Percentiles rank a stretch among this genome's conserved stretches.
These are phyloP conservation scores for Oryzias dopingdopingensis DNA, from an alignment of 2,797 vertebrate species.

Conservation along the genomic window DNA sequence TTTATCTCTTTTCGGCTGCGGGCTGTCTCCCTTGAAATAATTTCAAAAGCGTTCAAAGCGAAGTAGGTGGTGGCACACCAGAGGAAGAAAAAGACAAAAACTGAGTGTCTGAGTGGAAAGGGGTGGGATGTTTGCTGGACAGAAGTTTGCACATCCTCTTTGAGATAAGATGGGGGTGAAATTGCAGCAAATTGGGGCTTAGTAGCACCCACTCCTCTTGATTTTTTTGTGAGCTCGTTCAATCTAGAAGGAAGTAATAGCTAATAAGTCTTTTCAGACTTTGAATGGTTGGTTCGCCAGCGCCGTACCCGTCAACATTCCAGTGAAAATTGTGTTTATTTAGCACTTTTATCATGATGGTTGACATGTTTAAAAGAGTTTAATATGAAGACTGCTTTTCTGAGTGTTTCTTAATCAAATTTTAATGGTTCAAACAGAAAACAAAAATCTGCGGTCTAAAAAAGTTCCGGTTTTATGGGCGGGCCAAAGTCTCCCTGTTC, in stretches of 20 bases:
- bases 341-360: no score
- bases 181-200: slow-evolving; percentile 31
- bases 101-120: slow-evolving; percentile 27
- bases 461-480: no score
- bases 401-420: no score
- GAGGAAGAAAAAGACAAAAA: slow-evolving; percentile 38
- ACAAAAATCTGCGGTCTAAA: no score
- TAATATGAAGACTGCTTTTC: no score
- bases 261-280: slow-evolving; percentile 50
- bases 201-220: slow-evolving; percentile 5
- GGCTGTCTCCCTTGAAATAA: slow-evolving; percentile 75
- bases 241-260: slow-evolving; percentile 23
- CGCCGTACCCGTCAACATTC: no score
- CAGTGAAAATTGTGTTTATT: no score
- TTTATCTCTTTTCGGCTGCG: slow-evolving; percentile 73
- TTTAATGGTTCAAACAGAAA: no score
- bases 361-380: no score
- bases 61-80: slow-evolving; percentile 60
- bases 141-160: slow-evolving; percentile 42
- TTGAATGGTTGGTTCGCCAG: no score
- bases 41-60: slow-evolving; percentile 70
- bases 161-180: slow-evolving; percentile 14
- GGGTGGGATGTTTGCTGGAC: slow-evolving; percentile 53
- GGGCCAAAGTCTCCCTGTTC: no score
- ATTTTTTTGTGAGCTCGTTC: slow-evolving; percentile 11